Evolutionary conservation across 2,797 vertebrate species (phyloP).

Genomic region (Phyllotis vaccarum): DNA sequence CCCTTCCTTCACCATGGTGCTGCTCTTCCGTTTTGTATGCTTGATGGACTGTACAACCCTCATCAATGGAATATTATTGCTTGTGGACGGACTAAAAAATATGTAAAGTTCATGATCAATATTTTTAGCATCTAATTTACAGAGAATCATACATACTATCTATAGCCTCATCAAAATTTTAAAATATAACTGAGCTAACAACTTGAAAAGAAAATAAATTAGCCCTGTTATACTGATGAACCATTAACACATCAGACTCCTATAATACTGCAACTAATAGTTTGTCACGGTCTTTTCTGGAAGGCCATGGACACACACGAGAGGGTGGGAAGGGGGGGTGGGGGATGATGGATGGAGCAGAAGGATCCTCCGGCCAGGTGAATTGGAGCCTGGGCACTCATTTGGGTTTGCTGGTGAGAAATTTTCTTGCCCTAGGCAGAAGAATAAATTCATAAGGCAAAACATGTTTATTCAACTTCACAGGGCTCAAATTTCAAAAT

Average conservation of each 20-base stretch:
- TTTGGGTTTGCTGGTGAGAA: slow-evolving; percentile 33
- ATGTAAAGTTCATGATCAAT: slow-evolving; percentile 69
- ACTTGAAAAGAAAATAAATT: slow-evolving; percentile 52
- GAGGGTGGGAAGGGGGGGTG: not conserved
- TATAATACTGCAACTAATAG: slow-evolving; percentile 1
- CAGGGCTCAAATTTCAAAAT: slow-evolving; percentile 49
- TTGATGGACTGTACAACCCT: slow-evolving; percentile 98
- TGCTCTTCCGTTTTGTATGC: slow-evolving; percentile 98
- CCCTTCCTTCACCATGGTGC: slow-evolving; percentile 98
- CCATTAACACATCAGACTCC: slow-evolving; percentile 27
- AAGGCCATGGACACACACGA: not conserved
- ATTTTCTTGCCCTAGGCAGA: slow-evolving; percentile 3
- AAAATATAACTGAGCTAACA: slow-evolving; percentile 33
- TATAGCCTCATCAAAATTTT: not conserved
- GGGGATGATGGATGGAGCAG: not conserved
- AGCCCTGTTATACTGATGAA: slow-evolving; percentile 20
- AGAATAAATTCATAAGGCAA: slow-evolving; percentile 53
- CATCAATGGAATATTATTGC: slow-evolving; percentile 99
- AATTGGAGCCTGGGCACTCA: not conserved
- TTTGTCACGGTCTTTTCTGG: slow-evolving; percentile 45
- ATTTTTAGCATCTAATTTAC: slow-evolving; percentile 30
- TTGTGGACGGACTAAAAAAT: slow-evolving; percentile 94
- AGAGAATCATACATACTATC: slow-evolving; percentile 28
- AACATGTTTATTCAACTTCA: slow-evolving; percentile 41
- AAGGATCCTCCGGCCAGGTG: slow-evolving; percentile 22